These are phyloP conservation scores for Antechinus flavipes DNA, from an alignment of 2,113 vertebrate species.

Conservation along the genomic window DNA sequence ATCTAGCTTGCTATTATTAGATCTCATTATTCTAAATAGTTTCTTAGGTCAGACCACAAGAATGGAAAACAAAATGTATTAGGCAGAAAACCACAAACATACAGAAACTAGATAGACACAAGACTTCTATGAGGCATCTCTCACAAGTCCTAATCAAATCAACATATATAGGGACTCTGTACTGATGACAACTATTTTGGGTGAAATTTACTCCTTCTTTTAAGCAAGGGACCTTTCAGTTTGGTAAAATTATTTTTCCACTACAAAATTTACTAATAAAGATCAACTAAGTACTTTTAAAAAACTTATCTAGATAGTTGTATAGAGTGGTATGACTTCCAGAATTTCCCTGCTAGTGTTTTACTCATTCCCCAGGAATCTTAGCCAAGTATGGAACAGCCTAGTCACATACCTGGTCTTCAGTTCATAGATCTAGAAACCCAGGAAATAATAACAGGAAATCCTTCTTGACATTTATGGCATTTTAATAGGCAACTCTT, in stretches of 20 bases:
- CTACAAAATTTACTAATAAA: not conserved
- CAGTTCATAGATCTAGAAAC: not conserved
- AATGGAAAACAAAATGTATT: not conserved
- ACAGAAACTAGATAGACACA: not conserved
- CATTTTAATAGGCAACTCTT: not conserved
- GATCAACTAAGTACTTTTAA: not conserved
- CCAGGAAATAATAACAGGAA: not conserved
- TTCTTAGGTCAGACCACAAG: not conserved
- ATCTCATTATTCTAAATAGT: not conserved
- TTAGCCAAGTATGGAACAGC: not conserved
- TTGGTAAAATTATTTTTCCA: not conserved
- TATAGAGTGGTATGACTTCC: not conserved
- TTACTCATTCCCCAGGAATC: not conserved
- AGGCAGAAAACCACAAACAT: not conserved
- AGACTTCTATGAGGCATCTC: not conserved
- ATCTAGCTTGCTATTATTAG: not conserved
- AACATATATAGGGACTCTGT: not conserved
- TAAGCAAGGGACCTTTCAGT: not conserved
- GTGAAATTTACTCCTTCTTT: not conserved
- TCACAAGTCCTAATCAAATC: not conserved
- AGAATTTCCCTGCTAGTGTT: not conserved
- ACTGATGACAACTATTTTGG: not conserved
- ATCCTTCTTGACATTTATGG: not conserved
- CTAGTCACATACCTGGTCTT: not conserved
- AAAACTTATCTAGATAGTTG: not conserved